A percentile compares a stretch with the other conserved stretches of the same genome.
phyloP scores from a whole-genome alignment of 2,797 vertebrate genomes.

The Microtus californicus region DNA sequence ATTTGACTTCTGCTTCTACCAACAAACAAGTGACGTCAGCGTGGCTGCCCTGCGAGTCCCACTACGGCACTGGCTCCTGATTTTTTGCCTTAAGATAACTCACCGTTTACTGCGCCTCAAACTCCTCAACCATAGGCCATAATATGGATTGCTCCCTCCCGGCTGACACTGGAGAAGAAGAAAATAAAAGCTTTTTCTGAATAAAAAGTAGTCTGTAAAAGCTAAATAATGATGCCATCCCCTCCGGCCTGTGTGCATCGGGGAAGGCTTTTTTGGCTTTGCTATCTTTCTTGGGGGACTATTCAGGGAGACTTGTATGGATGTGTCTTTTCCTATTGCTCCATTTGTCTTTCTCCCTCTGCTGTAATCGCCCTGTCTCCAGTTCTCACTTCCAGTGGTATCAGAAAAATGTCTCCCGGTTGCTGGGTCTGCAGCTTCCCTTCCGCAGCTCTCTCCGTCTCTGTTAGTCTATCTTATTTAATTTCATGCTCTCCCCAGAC shows the following conservation, averaged over 20 bases:
- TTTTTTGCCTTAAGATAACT: slow-evolving; percentile 34
- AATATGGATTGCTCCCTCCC: slow-evolving; percentile 39
- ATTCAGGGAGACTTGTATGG: slow-evolving; percentile 67
- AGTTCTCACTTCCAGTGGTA: slow-evolving; percentile 70
- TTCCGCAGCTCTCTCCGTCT: not conserved
- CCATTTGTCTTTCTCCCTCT: slow-evolving; percentile 74
- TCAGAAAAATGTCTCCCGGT: slow-evolving; percentile 73
- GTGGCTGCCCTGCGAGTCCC: not conserved
- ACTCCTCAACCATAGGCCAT: slow-evolving; percentile 22
- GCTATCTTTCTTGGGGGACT: slow-evolving; percentile 73
- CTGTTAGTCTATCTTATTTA: slow-evolving; percentile 63
- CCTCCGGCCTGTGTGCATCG: slow-evolving; percentile 13
- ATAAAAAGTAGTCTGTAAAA: slow-evolving; percentile 58
- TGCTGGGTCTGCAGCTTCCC: slow-evolving; percentile 54
- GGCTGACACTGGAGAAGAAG: slow-evolving; percentile 61
- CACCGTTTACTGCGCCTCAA: not conserved
- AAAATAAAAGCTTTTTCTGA: slow-evolving; percentile 71
- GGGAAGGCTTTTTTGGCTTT: slow-evolving; percentile 64
- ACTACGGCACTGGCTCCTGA: not conserved
- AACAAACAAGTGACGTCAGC: not conserved
- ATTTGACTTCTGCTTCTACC: not conserved
- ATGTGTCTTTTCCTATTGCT: slow-evolving; percentile 71
- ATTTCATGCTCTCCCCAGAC: slow-evolving; percentile 75
- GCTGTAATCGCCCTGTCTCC: slow-evolving; percentile 73
- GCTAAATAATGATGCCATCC: slow-evolving; percentile 60